These are phyloP conservation scores for Orius insidiosus DNA, from an alignment of 1,140 invertebrate genomes.

Conservation along the genomic window DNA sequence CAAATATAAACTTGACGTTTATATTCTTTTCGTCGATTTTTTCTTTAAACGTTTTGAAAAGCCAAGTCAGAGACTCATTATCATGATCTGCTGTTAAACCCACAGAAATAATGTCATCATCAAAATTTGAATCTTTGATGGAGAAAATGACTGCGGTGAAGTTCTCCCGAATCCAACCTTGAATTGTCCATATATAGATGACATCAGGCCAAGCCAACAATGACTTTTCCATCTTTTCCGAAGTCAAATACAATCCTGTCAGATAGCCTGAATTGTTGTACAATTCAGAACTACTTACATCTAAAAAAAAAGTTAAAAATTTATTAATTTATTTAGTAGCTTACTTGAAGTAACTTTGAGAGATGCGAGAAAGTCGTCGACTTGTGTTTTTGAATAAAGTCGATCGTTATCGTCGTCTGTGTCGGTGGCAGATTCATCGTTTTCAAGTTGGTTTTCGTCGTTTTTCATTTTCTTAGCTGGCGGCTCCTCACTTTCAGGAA, in stretches of 20 bases:
- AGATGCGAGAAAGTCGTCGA: no score
- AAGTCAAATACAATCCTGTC: neutral
- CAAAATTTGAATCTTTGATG: conserved; percentile 2
- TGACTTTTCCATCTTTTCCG: conserved; percentile 5
- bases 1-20: neutral
- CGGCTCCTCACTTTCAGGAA: no score
- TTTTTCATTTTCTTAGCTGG: no score
- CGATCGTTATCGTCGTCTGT: no score
- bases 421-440: no score
- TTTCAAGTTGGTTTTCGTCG: no score
- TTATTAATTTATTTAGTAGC: neutral
- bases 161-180: conserved; percentile 3
- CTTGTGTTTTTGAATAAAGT: no score
- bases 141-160: conserved; percentile 1
- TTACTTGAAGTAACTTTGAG: no score
- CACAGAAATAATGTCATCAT: neutral
- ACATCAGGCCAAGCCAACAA: conserved; percentile 4
- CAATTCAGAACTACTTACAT: neutral
- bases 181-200: neutral
- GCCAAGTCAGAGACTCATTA: conserved; percentile 2
- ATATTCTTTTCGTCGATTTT: neutral
- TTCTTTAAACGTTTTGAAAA: conserved; percentile 5
- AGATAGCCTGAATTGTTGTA: conserved; percentile 1
- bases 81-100: conserved; percentile 2
- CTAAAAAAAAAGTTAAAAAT: neutral